These are phyloP conservation scores for Hoplias malabaricus DNA, from an alignment of 2,113 vertebrate genomes.

Conservation along the genomic window DNA sequence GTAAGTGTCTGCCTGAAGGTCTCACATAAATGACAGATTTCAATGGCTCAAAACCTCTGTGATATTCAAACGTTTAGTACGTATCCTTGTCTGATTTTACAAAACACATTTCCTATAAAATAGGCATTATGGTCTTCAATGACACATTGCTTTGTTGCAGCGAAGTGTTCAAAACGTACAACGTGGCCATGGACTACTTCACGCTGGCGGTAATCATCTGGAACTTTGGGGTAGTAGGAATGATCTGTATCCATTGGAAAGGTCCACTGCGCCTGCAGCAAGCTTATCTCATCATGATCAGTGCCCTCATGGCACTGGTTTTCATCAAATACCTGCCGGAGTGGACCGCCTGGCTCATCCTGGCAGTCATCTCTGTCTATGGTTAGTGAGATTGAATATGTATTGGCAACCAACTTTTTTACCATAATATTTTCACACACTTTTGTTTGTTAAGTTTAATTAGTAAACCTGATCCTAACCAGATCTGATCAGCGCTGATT, in stretches of 20 bases:
- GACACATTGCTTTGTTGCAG: conserved; percentile 61
- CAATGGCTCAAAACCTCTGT: no score
- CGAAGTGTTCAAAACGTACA: conserved; percentile 98
- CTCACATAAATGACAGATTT: background rate
- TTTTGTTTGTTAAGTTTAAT: background rate
- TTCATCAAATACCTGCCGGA: conserved; percentile 99
- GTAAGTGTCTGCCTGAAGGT: conserved; percentile 74
- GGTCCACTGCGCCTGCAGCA: conserved; percentile 95
- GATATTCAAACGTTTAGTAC: background rate
- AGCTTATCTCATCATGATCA: conserved; percentile 99
- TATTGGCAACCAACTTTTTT: background rate
- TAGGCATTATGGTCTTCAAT: background rate
- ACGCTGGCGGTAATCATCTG: conserved; percentile 89
- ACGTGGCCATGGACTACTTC: conserved; percentile 94
- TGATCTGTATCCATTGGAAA: conserved; percentile 99
- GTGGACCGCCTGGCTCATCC: conserved; percentile 98
- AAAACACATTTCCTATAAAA: background rate
- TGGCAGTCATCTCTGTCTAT: conserved; percentile 96
- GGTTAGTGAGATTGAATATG: conserved; percentile 73
- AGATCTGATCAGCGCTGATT: no score
- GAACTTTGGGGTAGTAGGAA: conserved; percentile 98
- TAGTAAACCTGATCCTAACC: background rate
- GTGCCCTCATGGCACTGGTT: conserved; percentile 96
- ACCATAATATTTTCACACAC: background rate
- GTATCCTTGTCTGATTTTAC: background rate